Percentiles rank a stretch among this genome's conserved stretches.
Conservation (phyloP, 35 echinoderm and acorn worm species). For the Diadema setosum region DNA sequence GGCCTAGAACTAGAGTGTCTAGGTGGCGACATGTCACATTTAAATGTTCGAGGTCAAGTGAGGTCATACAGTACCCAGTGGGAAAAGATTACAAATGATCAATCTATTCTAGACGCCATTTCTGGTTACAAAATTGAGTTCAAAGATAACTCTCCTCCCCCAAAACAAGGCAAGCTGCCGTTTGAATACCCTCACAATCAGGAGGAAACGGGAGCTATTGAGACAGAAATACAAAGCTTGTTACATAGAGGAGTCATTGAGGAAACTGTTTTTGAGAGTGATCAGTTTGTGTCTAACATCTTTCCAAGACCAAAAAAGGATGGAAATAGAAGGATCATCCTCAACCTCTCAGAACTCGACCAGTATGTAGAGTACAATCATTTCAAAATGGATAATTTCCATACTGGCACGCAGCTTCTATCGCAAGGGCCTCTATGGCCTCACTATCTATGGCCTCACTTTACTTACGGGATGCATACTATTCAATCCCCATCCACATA, state of each 20-base stretch:
- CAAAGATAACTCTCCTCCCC: background rate
- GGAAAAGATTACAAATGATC: conserved; percentile 19
- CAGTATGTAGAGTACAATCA: background rate
- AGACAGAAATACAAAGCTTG: conserved; percentile 18
- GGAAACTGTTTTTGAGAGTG: background rate
- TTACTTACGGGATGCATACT: conserved; percentile 70
- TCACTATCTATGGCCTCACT: conserved; percentile 69
- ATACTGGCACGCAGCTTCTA: conserved; percentile 26
- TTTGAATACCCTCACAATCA: background rate
- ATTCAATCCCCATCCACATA: conserved; percentile 18
- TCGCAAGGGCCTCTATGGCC: conserved; percentile 19
- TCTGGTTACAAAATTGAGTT: conserved; percentile 19
- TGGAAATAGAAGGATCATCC: conserved; percentile 26
- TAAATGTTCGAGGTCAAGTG: conserved; percentile 7
- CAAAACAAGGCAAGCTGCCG: background rate
- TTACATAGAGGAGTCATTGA: conserved; percentile 15
- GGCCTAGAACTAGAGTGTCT: background rate
- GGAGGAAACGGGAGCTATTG: background rate
- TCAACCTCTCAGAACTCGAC: conserved; percentile 19
- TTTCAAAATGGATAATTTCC: conserved; percentile 52
- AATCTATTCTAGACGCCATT: background rate
- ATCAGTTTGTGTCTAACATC: conserved; percentile 27
- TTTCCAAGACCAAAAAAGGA: conserved; percentile 38
- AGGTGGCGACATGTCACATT: background rate
- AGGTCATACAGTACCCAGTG: background rate